Evolutionary conservation across 2,888 invertebrate species (phyloP), one percentile per base, ranked within the genome.

Genomic region (Drosophila koepferae): DNA sequence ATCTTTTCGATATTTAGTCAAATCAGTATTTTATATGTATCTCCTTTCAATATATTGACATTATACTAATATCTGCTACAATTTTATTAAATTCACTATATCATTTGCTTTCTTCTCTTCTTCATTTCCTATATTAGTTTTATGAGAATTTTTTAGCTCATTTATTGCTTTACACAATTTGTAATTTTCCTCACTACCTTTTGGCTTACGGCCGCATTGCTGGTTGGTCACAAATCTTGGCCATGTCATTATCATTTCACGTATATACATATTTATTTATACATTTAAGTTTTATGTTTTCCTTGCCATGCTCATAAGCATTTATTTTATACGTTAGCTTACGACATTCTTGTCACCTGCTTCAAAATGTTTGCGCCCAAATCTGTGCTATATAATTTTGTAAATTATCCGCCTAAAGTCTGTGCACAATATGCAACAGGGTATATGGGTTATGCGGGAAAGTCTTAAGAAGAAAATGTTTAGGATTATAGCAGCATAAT

Each of bases 341-440:
- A 18, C 41, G 23, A 36, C 36, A 65, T 36, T 49, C 12, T 60
- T 14, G 40, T 41, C 46, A 40, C 51, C 48, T 36, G 62, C 36
- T 62, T n/a, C n/a, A 18, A 23, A 28, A 62, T 8, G 41, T n/a
- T 23, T 28, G 18, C 63, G 44, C 23, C 43, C 14, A 51, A 31
- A 36, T 67, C 41, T 43, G 20, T 53, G 41, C 28, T 12, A 43
- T 51, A 38, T 51, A 18, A 67, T 68, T 65, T 67, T 20, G 14
- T 54, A 38, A 67, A 67, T 38, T 65, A 65, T 65, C 67, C 34
- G 51, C 34, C 8, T 14, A 8, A 20, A 18, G 3, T 7, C 7
- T 14, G 14, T 7, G 18, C 6, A 18, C 7, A 34, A 18, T 34
- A 6, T 7, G 0, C 12, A 18, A 3, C 14, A 14, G 51, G 51